These are phyloP conservation scores for Streptopelia turtur DNA, from an alignment of 2,797 vertebrate genomes.

Conservation along the genomic window DNA sequence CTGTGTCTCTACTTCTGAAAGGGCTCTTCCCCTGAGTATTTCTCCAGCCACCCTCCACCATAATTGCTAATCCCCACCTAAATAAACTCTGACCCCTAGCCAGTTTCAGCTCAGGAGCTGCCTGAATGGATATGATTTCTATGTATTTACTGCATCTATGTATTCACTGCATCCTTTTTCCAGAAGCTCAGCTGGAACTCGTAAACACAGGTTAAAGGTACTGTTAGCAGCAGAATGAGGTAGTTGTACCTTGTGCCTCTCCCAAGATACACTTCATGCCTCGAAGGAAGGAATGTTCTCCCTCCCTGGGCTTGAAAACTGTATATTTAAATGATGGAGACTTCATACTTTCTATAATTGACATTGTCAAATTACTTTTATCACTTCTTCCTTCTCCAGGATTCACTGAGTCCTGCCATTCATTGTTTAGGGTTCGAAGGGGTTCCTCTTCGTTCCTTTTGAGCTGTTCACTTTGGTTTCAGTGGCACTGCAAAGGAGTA, in stretches of 20 bases:
- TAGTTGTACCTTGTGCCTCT: background rate
- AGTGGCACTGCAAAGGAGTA: background rate
- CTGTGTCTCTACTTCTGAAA: background rate
- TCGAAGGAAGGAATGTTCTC: background rate
- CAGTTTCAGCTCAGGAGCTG: background rate
- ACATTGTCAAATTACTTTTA: background rate
- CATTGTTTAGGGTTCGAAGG: background rate
- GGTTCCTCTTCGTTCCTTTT: background rate
- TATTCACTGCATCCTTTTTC: background rate
- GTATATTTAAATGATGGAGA: background rate
- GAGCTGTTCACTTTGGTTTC: background rate
- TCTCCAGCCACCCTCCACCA: background rate
- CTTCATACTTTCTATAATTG: background rate
- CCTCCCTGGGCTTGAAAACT: background rate
- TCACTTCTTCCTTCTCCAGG: background rate
- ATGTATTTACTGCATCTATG: background rate
- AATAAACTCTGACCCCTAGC: background rate
- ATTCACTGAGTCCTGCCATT: background rate
- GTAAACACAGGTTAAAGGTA: background rate
- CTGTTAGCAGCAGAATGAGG: background rate
- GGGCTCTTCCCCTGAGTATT: background rate
- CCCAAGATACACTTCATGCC: fast-evolving
- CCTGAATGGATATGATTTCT: background rate
- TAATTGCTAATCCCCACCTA: background rate
- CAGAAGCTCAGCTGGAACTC: background rate